A percentile compares a stretch with the other conserved stretches of the same genome.
These are phyloP conservation scores for Guaruba guarouba DNA, from an alignment of 2,113 vertebrate species.

Conservation along the genomic window DNA sequence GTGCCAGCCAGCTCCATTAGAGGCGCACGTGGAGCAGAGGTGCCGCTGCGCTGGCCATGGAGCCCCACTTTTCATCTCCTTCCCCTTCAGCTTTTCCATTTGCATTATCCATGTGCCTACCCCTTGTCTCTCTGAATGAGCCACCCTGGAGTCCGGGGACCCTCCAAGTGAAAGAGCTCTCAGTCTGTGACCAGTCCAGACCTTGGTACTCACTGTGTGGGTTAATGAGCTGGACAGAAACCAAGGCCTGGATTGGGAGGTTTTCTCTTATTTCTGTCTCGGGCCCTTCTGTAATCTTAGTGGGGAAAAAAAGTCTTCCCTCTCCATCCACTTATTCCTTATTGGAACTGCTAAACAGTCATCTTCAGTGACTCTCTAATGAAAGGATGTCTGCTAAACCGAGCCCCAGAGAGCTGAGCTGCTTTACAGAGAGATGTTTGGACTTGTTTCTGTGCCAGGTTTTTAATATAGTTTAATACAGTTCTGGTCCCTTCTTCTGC, in stretches of 20 bases:
- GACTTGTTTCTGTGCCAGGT: neutral
- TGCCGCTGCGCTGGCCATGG: neutral
- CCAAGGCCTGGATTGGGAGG: neutral
- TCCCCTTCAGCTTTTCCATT: neutral
- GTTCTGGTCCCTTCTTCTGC: neutral
- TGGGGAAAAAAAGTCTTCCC: neutral
- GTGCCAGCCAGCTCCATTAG: neutral
- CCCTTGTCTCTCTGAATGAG: neutral
- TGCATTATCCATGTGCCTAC: accelerated
- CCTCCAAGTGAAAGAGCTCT: neutral
- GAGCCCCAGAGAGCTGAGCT: constrained; percentile 33
- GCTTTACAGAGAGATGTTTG: constrained; percentile 43
- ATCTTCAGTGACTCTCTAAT: constrained; percentile 38
- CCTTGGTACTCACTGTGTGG: neutral
- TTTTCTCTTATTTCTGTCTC: neutral
- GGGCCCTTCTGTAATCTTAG: neutral
- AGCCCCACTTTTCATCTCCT: neutral
- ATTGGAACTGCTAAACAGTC: constrained; percentile 37
- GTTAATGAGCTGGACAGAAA: accelerated
- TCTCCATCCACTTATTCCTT: constrained; percentile 10
- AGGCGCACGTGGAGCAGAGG: neutral
- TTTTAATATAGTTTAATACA: constrained; percentile 50
- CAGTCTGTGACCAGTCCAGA: neutral
- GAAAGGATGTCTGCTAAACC: constrained; percentile 41
- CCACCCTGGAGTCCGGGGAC: neutral